Evolutionary conservation across 2,888 invertebrate genomes (phyloP), one percentile per base, ranked within the genome.

Genomic region (Norana najaformis): DNA sequence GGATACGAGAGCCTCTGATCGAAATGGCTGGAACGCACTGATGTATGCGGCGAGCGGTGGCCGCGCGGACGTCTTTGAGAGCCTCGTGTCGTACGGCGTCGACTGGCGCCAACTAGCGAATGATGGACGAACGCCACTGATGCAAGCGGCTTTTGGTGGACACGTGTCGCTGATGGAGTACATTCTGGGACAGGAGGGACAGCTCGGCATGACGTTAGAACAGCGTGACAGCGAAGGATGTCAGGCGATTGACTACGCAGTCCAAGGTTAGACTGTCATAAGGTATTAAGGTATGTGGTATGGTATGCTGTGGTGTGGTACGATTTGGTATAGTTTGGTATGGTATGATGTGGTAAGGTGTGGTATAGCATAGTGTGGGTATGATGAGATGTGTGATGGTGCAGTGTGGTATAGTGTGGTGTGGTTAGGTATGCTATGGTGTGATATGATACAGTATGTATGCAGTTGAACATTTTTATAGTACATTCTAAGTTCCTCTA

Each of bases 121-220:
- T 88, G 89, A 89, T 35, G 36, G 53, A 16, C 39, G 90, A 23
- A 92, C 91, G 23, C 53, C 91, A 6, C 91, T 93, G 41, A 93
- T 93, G 92, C 91, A 92, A 88, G 92, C 92, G 8, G 91, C 90
- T 1, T 90, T 90, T 82, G 89, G 90, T 38, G 92, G 91, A 2
- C 90, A 92, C 36, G 85, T 90, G 47, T 30, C 69, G 69, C n/a
- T 69, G 69, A 69, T 69, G 69, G 88, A 69, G n/a, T n/a, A 69
- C 69, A 69, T 69, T 69, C 69, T 69, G 69, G n/a, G 30, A n/a
- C 69, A 69, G 69, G 69, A 69, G n/a, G n/a, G 30, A 69, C 69
- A 16, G 69, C 30, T 30, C n/a, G 69, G 69, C 30, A 11, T 69
- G 13, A n/a, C 69, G n/a, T 13, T n/a, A n/a, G 69, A 30, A n/a